Conservation (phyloP, 2,888 invertebrate species). For the Cephus pygmeus region DNA sequence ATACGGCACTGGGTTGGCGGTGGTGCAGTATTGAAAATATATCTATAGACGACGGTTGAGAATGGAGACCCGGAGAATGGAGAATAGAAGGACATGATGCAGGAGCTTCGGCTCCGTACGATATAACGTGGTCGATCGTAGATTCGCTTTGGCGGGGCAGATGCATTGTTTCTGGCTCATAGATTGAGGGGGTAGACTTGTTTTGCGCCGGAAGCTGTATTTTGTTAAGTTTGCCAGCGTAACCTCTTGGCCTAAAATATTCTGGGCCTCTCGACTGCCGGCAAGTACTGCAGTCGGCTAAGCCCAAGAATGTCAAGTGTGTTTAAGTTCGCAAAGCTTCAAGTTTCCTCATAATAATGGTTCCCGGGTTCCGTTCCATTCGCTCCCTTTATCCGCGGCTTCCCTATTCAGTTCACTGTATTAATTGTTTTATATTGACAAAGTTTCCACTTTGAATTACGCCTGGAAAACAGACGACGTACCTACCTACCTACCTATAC, state of each 20-base stretch:
- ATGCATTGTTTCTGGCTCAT: not conserved
- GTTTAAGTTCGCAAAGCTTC: slow-evolving; percentile 27
- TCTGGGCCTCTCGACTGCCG: not conserved
- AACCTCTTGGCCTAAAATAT: slow-evolving; percentile 6
- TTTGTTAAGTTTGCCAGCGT: slow-evolving; percentile 1
- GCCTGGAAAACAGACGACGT: not conserved
- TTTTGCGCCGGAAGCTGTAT: slow-evolving; percentile 6
- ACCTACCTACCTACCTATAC: no score
- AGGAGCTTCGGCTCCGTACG: not conserved
- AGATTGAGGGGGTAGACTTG: not conserved
- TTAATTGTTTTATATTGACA: slow-evolving; percentile 44
- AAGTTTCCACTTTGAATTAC: slow-evolving; percentile 38
- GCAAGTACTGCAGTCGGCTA: not conserved
- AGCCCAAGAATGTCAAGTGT: slow-evolving; percentile 30
- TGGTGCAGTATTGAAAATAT: not conserved
- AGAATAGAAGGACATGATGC: not conserved
- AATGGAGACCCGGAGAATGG: not conserved
- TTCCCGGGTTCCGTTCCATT: slow-evolving; percentile 15
- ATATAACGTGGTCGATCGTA: not conserved
- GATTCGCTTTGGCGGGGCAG: not conserved
- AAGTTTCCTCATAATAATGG: slow-evolving; percentile 32
- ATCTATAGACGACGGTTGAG: not conserved
- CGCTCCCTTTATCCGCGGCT: slow-evolving; percentile 17
- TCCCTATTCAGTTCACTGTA: slow-evolving; percentile 26
- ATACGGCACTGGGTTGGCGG: not conserved